A percentile compares a stretch with the other conserved stretches of the same genome.
Conservation (phyloP, 2,888 invertebrate species). For the Hyalella azteca region DNA sequence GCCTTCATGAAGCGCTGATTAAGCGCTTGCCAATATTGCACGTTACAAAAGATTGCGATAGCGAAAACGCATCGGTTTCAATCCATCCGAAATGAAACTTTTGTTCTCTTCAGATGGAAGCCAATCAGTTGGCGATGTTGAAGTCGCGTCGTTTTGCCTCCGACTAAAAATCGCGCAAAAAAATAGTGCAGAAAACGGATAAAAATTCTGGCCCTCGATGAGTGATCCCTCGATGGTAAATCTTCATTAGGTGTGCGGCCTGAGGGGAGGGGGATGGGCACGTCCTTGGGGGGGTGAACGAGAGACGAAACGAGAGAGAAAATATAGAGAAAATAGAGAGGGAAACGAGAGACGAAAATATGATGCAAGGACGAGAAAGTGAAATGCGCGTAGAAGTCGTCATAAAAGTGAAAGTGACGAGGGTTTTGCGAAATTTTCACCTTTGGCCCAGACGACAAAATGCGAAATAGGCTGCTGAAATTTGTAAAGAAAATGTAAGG, state of each 20-base stretch:
- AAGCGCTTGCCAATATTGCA: conserved; percentile 14
- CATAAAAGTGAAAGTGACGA: too few relatives aligned
- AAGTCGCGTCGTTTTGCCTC: conserved; percentile 28
- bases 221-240: conserved; percentile 24
- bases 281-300: neutral
- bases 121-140: conserved; percentile 31
- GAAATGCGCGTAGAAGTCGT: too few relatives aligned
- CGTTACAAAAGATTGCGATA: conserved; percentile 8
- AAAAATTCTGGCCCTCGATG: conserved; percentile 30
- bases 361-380: too few relatives aligned
- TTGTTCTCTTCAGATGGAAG: conserved; percentile 36
- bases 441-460: too few relatives aligned
- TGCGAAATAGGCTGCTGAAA: too few relatives aligned
- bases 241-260: conserved; percentile 12
- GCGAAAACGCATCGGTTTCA: conserved; percentile 33
- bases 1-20: too few relatives aligned
- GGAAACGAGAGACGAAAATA: neutral
- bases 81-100: conserved; percentile 34
- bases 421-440: too few relatives aligned
- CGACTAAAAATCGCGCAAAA: neutral
- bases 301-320: neutral
- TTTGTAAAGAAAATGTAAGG: too few relatives aligned
- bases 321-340: neutral
- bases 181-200: neutral
- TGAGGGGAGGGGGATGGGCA: neutral